Conservation (phyloP, 2,113 vertebrate genomes). For the Sclerurus mexicanus region DNA sequence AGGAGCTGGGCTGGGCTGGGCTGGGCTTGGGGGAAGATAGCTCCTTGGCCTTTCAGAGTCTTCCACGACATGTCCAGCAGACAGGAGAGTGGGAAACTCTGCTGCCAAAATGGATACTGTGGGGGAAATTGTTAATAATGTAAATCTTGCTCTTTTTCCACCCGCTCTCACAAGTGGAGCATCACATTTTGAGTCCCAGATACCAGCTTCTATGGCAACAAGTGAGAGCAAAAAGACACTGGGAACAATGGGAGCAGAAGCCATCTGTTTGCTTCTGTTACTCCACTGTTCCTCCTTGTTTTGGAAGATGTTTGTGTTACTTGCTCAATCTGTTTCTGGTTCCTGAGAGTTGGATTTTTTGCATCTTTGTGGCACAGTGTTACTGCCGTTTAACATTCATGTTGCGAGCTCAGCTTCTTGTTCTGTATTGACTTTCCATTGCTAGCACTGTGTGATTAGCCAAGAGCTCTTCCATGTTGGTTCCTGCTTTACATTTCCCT, state of each 20-base stretch:
- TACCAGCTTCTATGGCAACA: slow-evolving; percentile 35
- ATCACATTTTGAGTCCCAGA: not conserved
- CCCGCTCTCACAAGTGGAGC: not conserved
- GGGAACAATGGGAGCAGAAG: slow-evolving; percentile 10
- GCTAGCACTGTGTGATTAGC: not conserved
- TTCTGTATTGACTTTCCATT: not conserved
- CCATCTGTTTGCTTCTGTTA: slow-evolving; percentile 53
- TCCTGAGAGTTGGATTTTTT: slow-evolving; percentile 20
- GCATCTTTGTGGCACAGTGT: not conserved
- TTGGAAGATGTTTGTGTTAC: slow-evolving; percentile 36
- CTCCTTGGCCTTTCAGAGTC: not conserved
- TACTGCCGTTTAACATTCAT: not conserved
- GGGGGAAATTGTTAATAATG: not conserved
- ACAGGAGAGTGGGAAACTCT: not conserved
- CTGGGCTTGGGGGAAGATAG: not conserved
- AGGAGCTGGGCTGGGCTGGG: not conserved
- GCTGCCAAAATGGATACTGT: not conserved
- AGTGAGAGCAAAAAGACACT: slow-evolving; percentile 19
- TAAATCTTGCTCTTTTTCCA: not conserved
- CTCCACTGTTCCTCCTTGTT: slow-evolving; percentile 17
- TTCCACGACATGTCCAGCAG: not conserved
- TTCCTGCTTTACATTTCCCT: slow-evolving; percentile 40
- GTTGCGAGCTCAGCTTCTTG: not conserved
- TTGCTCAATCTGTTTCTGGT: slow-evolving; percentile 60
- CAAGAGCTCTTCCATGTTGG: not conserved